Base-by-base conservation (phyloP, 2,797 vertebrate genomes). In the Kryptolebias ocellatus region DNA sequence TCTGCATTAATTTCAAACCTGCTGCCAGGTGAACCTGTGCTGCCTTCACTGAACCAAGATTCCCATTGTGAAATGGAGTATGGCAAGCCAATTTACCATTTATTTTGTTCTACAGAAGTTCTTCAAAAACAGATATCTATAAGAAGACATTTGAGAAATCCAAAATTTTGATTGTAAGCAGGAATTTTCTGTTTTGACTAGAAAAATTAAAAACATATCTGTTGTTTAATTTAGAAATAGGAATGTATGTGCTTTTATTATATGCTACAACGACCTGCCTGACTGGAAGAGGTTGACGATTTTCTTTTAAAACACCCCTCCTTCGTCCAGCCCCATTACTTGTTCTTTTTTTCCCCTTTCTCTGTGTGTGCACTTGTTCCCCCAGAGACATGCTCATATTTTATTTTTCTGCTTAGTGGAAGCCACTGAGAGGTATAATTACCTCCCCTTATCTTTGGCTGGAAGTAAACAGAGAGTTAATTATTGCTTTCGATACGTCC, bases 311-410 rank as follows among this genome's bases (percentile, higher is more conserved):
- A 67, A 67, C 78, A 29, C 56, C 28, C 55, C 60, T 34, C 28
- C 69, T 70, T 71, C 53, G 57, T 8, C n/a, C 63, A 4, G 12
- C 59, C 82, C 58, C 51, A 24, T 53, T 63, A 59, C 11, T 68
- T 51, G 9, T 5, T n/a, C 24, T 4, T 34, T 54, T 12, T 5
- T 24, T 1, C 20, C 20, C 20, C 20, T 24, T 2, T 24, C 20
- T 24, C 20, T 24, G 20, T 51, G 24, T 17, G 58, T 88, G 80
- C 83, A 86, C 83, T 88, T 89, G 87, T 76, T 80, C 68, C 61
- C 78, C 64, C 56, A 2, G 51, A 70, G 45, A 18, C 70, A 75
- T 83, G 82, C 18, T 59, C 58, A 0, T 34, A n/a, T 15, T 49
- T 29, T 28, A 17, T 1, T 18, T 34, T 55, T 9, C 20, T 18